phyloP scores from a whole-genome alignment of 2,888 invertebrate genomes.

The Brachyopa scutellaris region DNA sequence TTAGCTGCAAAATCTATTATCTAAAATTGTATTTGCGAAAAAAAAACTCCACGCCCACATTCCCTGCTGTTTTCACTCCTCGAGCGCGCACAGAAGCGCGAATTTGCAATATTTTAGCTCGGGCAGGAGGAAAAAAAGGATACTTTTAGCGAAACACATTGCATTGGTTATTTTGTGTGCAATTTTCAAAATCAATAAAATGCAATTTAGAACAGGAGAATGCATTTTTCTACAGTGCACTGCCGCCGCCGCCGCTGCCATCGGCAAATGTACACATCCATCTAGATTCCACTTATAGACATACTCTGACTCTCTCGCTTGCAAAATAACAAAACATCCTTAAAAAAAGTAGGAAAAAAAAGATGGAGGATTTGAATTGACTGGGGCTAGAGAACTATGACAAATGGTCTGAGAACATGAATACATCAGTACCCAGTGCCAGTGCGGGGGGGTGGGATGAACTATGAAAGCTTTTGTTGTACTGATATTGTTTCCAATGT shows the following conservation, averaged over 20 bases:
- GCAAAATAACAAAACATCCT: constrained; percentile 39
- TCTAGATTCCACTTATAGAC: too few species aligned
- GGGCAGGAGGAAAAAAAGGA: background rate
- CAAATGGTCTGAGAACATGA: constrained; percentile 62
- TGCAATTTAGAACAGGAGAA: constrained; percentile 68
- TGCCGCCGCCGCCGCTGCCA: background rate
- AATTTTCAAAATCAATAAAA: constrained; percentile 69
- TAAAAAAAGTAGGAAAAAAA: constrained; percentile 6
- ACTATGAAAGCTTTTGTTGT: constrained; percentile 50
- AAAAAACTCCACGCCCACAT: too few species aligned
- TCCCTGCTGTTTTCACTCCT: background rate
- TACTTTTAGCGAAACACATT: constrained; percentile 20
- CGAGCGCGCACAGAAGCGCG: background rate
- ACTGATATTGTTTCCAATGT: constrained; percentile 58
- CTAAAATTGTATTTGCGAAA: constrained; percentile 37
- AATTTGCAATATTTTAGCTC: constrained; percentile 20
- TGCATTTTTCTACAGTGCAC: constrained; percentile 27
- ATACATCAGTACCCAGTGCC: constrained; percentile 12
- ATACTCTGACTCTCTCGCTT: constrained; percentile 14
- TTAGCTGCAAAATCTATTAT: constrained; percentile 59
- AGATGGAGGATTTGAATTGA: constrained; percentile 37
- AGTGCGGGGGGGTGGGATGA: background rate
- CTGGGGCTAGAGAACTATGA: constrained; percentile 42
- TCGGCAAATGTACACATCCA: constrained; percentile 43
- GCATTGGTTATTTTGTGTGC: constrained; percentile 46